phyloP scores from a whole-genome alignment of 92 coral and sea anemone species.

The Phenganax subtilis region DNA sequence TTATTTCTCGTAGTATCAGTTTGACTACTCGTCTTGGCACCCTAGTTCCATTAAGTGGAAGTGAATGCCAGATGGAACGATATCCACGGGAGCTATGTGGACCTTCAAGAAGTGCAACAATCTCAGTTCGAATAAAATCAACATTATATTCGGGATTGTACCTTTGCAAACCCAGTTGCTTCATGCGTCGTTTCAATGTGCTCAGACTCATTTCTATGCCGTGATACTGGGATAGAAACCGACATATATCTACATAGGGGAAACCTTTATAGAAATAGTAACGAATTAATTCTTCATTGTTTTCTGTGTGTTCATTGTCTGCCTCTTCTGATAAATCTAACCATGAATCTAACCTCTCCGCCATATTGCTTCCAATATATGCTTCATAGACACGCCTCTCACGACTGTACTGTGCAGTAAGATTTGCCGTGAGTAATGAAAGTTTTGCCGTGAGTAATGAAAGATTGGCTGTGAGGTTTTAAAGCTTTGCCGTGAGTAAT shows the following conservation, averaged over 20 bases:
- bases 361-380: constrained; percentile 10
- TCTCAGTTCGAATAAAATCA: constrained; percentile 38
- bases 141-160: constrained; percentile 42
- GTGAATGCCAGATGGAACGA: constrained; percentile 54
- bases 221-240: constrained; percentile 42
- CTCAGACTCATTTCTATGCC: constrained; percentile 43
- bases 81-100: constrained; percentile 50
- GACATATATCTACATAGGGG: constrained; percentile 10
- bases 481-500: too few relatives aligned
- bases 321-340: constrained; percentile 1
- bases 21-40: constrained; percentile 37
- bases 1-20: background rate
- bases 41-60: constrained; percentile 39
- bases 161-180: constrained; percentile 34
- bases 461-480: too few relatives aligned
- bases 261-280: constrained; percentile 11
- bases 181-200: constrained; percentile 36
- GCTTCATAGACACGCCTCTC: background rate
- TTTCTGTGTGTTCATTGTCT: background rate
- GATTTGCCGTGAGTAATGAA: too few relatives aligned
- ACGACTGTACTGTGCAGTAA: too few relatives aligned
- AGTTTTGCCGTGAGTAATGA: too few relatives aligned
- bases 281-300: background rate
- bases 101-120: constrained; percentile 42
- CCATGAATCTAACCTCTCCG: background rate